phyloP scores from a whole-genome alignment of 2,113 vertebrate species.

The Microtus ochrogaster region DNA sequence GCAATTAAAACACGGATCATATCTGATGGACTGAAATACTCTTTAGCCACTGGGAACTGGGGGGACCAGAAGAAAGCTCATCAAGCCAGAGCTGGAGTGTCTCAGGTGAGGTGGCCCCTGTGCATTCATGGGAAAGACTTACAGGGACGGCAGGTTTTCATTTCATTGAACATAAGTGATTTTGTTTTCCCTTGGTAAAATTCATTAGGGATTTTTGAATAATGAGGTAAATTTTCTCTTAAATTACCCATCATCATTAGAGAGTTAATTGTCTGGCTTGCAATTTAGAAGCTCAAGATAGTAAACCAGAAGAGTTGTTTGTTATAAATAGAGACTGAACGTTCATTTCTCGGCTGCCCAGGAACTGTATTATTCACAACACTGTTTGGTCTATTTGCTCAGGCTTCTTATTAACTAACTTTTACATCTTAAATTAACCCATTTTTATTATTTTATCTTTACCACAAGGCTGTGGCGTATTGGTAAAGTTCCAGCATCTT shows the following conservation, averaged over 20 bases:
- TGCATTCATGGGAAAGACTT: background rate
- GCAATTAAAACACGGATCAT: constrained; percentile 99
- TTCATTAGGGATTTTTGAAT: constrained; percentile 32
- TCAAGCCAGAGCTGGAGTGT: constrained; percentile 98
- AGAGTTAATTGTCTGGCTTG: constrained; percentile 45
- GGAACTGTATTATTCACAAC: no score
- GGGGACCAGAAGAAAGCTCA: constrained; percentile 99
- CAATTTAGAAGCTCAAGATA: background rate
- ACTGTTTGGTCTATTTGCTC: no score
- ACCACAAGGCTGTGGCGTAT: no score
- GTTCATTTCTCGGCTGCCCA: no score
- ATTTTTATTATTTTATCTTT: no score
- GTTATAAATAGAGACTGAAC: no score
- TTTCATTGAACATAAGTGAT: background rate
- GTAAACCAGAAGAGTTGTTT: background rate
- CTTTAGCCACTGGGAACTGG: constrained; percentile 98
- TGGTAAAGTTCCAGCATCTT: no score
- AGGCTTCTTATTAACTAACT: no score
- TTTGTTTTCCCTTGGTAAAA: background rate
- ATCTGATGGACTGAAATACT: constrained; percentile 98
- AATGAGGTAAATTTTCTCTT: constrained; percentile 55
- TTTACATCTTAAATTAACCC: no score
- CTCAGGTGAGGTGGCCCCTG: constrained; percentile 89
- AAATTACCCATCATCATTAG: constrained; percentile 47
- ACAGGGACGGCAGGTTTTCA: background rate